Evolutionary conservation across 2,888 invertebrate species (phyloP).

Genomic region (Agrotis exclamationis): DNA sequence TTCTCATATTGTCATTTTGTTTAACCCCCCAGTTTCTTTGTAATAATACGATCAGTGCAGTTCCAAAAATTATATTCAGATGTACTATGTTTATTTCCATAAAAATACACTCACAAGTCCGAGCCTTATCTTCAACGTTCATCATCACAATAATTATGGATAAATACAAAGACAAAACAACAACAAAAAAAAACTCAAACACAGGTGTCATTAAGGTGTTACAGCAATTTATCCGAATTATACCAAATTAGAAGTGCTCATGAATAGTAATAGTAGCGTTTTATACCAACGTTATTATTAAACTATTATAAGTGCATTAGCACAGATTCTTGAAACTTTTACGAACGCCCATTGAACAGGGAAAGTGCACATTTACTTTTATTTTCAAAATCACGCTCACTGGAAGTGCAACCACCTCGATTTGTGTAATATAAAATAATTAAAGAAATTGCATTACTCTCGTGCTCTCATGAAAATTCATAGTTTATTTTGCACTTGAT

Average conservation of each 20-base stretch:
- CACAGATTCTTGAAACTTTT: conserved; percentile 61
- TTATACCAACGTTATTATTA: conserved; percentile 61
- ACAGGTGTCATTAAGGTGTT: conserved; percentile 49
- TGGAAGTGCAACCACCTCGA: conserved; percentile 38
- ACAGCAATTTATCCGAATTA: conserved; percentile 60
- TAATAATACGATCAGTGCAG: neutral
- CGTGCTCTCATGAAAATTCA: conserved; percentile 54
- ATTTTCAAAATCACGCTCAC: conserved; percentile 59
- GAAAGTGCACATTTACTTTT: conserved; percentile 63
- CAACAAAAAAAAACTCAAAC: conserved; percentile 47
- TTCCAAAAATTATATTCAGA: neutral
- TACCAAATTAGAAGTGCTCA: conserved; percentile 59
- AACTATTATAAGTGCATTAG: conserved; percentile 63
- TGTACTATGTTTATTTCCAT: neutral
- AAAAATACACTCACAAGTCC: neutral
- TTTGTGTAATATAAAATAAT: conserved; percentile 43
- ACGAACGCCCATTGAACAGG: conserved; percentile 51
- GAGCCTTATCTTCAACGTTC: neutral
- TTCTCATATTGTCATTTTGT: neutral
- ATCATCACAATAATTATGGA: conserved; percentile 21
- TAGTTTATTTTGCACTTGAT: conserved; percentile 26
- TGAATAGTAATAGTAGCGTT: conserved; percentile 59
- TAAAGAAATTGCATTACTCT: conserved; percentile 47
- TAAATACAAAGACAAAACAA: conserved; percentile 36
- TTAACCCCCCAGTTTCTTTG: neutral